Evolutionary conservation across 2,797 vertebrate species (phyloP).

Genomic region (Spinus pinus): DNA sequence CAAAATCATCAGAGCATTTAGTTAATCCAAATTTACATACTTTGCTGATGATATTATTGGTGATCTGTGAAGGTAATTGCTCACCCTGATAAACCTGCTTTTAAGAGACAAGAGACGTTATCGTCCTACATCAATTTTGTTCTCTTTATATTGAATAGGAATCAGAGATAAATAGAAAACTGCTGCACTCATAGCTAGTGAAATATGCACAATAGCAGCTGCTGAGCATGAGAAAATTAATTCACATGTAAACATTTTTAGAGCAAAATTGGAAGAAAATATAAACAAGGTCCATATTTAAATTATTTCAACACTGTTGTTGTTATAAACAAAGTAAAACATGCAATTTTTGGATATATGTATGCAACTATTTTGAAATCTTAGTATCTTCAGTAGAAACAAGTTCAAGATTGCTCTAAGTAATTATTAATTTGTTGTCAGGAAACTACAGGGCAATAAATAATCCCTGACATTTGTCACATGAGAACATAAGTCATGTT

Average conservation of each 20-base stretch:
- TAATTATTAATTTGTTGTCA: background rate
- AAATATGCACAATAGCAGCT: background rate
- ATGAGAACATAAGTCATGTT: background rate
- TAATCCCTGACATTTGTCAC: background rate
- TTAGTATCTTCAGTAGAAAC: background rate
- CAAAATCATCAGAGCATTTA: background rate
- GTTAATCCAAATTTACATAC: background rate
- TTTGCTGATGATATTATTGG: background rate
- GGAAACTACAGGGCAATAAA: background rate
- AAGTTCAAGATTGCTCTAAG: background rate
- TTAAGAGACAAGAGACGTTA: background rate
- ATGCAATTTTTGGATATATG: background rate
- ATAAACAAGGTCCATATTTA: background rate
- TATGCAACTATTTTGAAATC: background rate
- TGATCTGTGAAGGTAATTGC: background rate
- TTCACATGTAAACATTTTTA: background rate
- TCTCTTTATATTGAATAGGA: background rate
- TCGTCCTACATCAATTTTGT: background rate
- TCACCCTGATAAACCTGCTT: background rate
- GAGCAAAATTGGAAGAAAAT: background rate
- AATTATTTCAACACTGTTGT: background rate
- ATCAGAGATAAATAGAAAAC: background rate
- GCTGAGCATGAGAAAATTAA: background rate
- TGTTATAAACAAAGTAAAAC: background rate
- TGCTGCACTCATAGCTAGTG: background rate